phyloP scores from a whole-genome alignment of 2,797 vertebrate genomes.

The Tangara arthus region DNA sequence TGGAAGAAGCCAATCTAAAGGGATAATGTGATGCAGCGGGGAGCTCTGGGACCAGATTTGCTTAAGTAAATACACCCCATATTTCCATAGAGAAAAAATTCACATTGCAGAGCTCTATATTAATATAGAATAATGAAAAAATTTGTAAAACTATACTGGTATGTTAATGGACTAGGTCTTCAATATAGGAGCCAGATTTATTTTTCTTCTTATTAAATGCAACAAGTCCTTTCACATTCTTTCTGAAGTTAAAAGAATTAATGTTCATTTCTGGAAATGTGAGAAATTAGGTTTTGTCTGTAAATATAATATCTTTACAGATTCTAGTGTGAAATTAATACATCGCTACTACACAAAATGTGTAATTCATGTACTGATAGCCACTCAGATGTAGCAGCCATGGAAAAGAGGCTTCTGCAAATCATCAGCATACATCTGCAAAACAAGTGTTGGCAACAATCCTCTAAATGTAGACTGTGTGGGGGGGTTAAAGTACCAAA shows the following conservation, averaged over 20 bases:
- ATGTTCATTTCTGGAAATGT: constrained; percentile 8
- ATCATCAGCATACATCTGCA: neutral
- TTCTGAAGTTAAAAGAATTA: constrained; percentile 16
- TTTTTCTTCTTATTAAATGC: neutral
- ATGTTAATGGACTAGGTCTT: neutral
- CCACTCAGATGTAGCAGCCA: neutral
- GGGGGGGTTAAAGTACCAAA: neutral
- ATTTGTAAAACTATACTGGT: neutral
- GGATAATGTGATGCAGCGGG: neutral
- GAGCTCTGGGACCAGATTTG: neutral
- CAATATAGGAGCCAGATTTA: neutral
- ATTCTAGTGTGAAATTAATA: constrained; percentile 57
- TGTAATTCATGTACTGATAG: constrained; percentile 29
- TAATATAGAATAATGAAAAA: neutral
- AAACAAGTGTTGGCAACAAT: neutral
- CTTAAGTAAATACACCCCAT: neutral
- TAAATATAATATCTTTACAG: constrained; percentile 23
- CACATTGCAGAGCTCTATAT: neutral
- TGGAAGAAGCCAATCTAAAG: neutral
- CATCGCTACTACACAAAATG: neutral
- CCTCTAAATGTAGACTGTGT: neutral
- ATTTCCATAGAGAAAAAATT: neutral
- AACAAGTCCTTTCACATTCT: constrained; percentile 10
- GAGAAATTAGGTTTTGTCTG: constrained; percentile 22
- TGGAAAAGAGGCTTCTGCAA: constrained; percentile 5